Evolutionary conservation across 2,113 vertebrate genomes (phyloP).

Genomic region (Alectura lathami): DNA sequence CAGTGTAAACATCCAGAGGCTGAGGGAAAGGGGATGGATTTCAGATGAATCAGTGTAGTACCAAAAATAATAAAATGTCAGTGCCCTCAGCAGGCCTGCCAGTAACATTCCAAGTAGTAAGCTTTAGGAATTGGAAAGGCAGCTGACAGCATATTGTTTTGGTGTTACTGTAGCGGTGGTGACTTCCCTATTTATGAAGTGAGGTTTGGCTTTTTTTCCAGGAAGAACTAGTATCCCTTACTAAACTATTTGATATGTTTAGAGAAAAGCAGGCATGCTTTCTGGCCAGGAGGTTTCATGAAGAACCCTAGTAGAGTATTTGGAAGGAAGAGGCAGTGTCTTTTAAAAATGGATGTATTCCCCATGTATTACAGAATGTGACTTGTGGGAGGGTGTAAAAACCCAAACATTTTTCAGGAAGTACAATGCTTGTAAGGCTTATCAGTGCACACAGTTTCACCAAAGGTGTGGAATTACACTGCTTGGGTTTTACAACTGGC

Average conservation of each 20-base stretch:
- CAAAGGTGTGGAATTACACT: neutral
- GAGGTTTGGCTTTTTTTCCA: neutral
- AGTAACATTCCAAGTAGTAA: neutral
- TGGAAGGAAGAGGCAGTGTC: neutral
- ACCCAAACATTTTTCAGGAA: neutral
- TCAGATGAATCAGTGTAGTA: neutral
- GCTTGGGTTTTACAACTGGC: neutral
- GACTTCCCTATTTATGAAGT: neutral
- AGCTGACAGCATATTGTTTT: neutral
- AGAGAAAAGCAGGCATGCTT: neutral
- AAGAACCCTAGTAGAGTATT: neutral
- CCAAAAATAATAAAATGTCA: neutral
- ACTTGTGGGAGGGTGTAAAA: neutral
- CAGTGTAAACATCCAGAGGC: neutral
- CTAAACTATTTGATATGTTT: neutral
- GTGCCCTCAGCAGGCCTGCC: neutral
- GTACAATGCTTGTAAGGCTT: neutral
- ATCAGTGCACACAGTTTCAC: rapidly evolving
- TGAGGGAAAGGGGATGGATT: neutral
- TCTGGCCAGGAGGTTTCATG: neutral
- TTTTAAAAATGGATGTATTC: neutral
- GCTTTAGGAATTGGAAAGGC: neutral
- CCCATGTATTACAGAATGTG: neutral
- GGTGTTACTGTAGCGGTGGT: neutral
- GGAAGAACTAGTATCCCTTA: neutral